Evolutionary conservation across 2,113 vertebrate species (phyloP), one percentile per base, ranked within the genome.

Genomic region (Xiphophorus maculatus): DNA sequence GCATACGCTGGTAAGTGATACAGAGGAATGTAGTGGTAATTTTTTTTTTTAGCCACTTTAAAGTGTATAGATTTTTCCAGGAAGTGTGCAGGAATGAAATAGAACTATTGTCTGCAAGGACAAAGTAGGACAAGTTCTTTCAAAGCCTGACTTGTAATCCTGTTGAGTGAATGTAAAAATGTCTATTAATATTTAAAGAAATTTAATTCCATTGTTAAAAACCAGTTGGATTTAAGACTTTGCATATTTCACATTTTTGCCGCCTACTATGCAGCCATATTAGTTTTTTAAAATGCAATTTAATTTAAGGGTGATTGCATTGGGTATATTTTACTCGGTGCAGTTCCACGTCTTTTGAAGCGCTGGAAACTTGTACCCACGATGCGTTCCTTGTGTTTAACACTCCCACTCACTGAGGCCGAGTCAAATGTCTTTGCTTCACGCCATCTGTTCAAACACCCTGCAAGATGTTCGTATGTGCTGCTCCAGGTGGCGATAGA

Each of bases 401-500:
- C 81, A 77, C 66, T 29, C 71, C 69, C 33, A 27, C 71, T 76
- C 15, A 13, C 71, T 22, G 71, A 79, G 54, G 48, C 27, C 12
- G 63, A 71, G 63, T 83, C 81, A 71, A 77, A 80, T 35, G 40
- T 72, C 62, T 48, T 27, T 69, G 63, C 48, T 63, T 70, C 33
- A 5, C 35, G 61, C 83, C 79, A 84, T 87, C 78, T 87, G 87
- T 71, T 84, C 80, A 64, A 10, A 42, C 71, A 66, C 71, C 3
- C 40, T 61, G 35, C 35, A 48, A 28, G 25, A 80, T 71, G 63
- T 69, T 65, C 54, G 66, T 72, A 78, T 77, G 37, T 62, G 61
- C 63, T 71, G 71, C 73, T 84, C 3, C 87, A 87, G 84, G 81
- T 87, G 84, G 65, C n/a, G 80, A 85, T 79, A 2, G 79, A 73